Evolutionary conservation across 2,888 invertebrate species (phyloP), one percentile per base, ranked within the genome.

Genomic region (Stenichneumon culpator): DNA sequence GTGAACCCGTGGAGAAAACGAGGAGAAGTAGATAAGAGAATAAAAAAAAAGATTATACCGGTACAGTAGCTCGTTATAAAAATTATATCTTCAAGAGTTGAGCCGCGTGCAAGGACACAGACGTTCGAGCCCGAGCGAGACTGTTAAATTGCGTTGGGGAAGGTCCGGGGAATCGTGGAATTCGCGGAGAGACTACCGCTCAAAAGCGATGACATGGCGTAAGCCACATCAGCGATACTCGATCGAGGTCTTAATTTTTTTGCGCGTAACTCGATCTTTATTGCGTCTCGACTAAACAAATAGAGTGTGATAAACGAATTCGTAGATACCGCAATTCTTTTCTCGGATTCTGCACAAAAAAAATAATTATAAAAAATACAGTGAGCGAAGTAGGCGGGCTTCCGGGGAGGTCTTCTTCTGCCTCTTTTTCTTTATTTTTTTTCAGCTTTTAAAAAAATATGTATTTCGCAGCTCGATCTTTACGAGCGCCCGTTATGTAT

Each of bases 151-250:
- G 74, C 75, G 36, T 84, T 85, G 82, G 67, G 85, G 82, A 85
- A 82, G 85, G 85, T 85, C 85, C 82, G 85, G 82, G 73, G 82
- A 81, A 50, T 68, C 60, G 72, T 36, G 68, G 57, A 77, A 72
- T 73, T 81, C 50, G 68, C 44, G 36, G 63, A 72, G 44, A 63
- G 36, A 28, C 28, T n/a, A 28, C 2, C 3, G 5, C 14, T 36
- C 32, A 47, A 47, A 70, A 70, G 3, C 36, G 69, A 54, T 28
- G 54, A 73, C 74, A 52, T 7, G n/a, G n/a, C 54, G n/a, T n/a
- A 47, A 14, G 63, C 32, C 32, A 60, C 32, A 16, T 60, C 47
- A 60, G 7, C 44, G 32, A 54, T 16, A 16, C 36, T 6, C 36
- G 32, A 63, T 32, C 28, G 14, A 5, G 63, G 19, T 32, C 47